Base-by-base conservation (phyloP, 53 echinoderm and acorn worm species). In the Holothuria leucospilota region DNA sequence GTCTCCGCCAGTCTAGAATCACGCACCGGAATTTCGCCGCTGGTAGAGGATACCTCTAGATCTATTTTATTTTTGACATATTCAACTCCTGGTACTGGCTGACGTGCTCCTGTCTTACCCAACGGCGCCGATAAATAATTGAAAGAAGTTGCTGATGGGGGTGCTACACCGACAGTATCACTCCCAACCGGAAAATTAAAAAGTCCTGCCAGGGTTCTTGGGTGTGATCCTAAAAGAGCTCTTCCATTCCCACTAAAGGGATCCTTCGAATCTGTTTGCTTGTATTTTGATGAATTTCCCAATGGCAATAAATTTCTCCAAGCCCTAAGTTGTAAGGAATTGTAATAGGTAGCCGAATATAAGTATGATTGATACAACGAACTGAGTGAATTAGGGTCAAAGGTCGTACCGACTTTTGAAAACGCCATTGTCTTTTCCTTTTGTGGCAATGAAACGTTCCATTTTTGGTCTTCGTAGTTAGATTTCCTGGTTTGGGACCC, bases 1-100 rank as follows among this genome's bases (percentile, higher is more conserved):
- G 41, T 25, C 10, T 49, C 15, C 8, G 15, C 20, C 6, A 20
- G 27, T 15, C 27, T 59, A 8, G 56, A 34, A 29, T 0, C 80
- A 27, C 15, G 14, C 25, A 13, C 13, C 4, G 80, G 8, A 21
- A 4, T 23, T 15, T 38, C 73, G 23, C 73, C 42, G 16, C 24
- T 41, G 23, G 39, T 23, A 11, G 29, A 24, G 6, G 80, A 38
- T 80, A 61, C 13, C 10, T 80, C 29, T 27, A 60, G 60, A 25
- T 80, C 61, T 58, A 80, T 29, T 18, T 59, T 86, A 30, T 94
- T 94, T 66, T 90, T 87, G 61, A 94, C 87, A 77, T 99, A 99
- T 63, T 99, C 99, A 2, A 99, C 63, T 1, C 99, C 99, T 0
- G 90, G 88, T 6, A 99, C 84, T 1, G 99, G 99, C 34, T 91